Evolutionary conservation across 1,140 invertebrate genomes (phyloP), one percentile per base, ranked within the genome.

Genomic region (Bathynomus jamesi): DNA sequence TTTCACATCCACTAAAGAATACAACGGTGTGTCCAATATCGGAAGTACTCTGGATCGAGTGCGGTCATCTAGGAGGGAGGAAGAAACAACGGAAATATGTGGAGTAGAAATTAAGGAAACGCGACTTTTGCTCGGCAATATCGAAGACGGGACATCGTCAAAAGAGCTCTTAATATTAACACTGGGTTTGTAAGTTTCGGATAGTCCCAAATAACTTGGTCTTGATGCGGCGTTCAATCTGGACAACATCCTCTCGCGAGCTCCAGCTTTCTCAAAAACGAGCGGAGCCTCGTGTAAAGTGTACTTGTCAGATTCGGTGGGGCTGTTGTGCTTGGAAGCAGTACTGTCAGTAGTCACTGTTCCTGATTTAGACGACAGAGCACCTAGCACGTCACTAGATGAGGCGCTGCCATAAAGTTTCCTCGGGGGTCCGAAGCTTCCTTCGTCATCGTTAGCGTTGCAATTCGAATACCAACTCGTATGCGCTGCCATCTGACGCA

Each of bases 381-480:
- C 66, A 10, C 67, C 69, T 32, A 73, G 67, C 31, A 76, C 65
- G 27, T 76, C 75, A 63, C 75, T 62, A n/a, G 75, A 68, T 11
- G 75, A 76, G 28, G 75, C 75, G 30, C 75, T 76, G 32, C 75
- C 75, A 61, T 76, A 76, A 28, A 72, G 27, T 69, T 76, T 76
- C 61, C 75, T 70, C 28, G 75, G 75, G 11, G 75, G 75, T 31
- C 75, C 75, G 21, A 71, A 69, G 65, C 68, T 71, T n/a, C 71
- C 69, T 17, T 76, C 75, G 27, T 76, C 75, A n/a, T 76, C 75
- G 1, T 21, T 21, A 53, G n/a, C 61, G 69, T 40, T 67, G 40
- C 67, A 70, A 13, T 69, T 40, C 28, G 67, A 66, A 46, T 70
- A 73, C 24, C 65, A 69, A 29, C 71, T 71, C 32, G 74, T 71